phyloP scores from a whole-genome alignment of 2,113 vertebrate genomes.

The Dipodomys spectabilis region DNA sequence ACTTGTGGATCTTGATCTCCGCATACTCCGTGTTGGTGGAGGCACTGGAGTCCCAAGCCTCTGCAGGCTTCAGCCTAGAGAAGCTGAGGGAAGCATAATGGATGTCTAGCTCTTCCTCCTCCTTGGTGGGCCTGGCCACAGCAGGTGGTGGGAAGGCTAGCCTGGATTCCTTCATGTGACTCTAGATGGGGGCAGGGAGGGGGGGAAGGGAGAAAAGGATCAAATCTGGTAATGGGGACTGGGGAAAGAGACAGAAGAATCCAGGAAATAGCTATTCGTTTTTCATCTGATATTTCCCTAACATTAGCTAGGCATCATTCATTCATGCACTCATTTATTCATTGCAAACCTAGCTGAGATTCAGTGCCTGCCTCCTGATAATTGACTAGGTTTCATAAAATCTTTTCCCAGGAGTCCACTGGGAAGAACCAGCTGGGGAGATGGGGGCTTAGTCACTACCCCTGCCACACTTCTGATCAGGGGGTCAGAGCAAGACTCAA shows the following conservation, averaged over 20 bases:
- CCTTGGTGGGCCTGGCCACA: accelerated
- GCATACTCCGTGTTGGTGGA: not conserved
- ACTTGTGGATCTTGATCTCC: not conserved
- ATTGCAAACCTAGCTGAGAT: too few relatives aligned
- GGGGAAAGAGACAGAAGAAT: not conserved
- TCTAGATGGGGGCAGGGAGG: not conserved
- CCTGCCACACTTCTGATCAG: not conserved
- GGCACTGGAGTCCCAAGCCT: not conserved
- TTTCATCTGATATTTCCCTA: not conserved
- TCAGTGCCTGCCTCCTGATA: not conserved
- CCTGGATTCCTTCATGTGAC: not conserved
- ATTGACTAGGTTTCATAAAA: not conserved
- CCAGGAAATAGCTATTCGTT: too few relatives aligned
- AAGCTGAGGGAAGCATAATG: not conserved
- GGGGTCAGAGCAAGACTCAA: not conserved
- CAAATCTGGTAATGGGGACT: not conserved
- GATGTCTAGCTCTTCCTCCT: not conserved
- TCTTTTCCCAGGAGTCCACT: not conserved
- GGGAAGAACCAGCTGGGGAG: not conserved
- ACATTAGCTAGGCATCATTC: not conserved
- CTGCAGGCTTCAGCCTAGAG: accelerated
- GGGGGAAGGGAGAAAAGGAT: not conserved
- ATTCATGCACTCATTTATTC: not conserved
- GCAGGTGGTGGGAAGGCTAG: accelerated
- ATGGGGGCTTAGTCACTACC: too few relatives aligned